Evolutionary conservation across 1,140 invertebrate species (phyloP).

Genomic region (Lordiphosa stackelbergi): DNA sequence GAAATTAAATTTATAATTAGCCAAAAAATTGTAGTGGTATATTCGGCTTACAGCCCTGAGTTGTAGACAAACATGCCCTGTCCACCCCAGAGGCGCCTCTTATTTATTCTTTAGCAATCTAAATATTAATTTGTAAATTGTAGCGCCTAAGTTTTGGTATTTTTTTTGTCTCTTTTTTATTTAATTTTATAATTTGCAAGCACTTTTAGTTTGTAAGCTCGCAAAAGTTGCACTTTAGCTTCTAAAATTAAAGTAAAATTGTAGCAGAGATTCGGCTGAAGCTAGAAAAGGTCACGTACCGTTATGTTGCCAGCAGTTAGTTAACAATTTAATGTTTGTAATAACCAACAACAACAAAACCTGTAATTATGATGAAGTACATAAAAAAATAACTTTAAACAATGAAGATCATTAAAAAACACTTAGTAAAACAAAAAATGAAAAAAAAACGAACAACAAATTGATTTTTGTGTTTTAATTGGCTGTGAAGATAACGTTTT

Average conservation of each 20-base stretch:
- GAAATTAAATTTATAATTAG: no score
- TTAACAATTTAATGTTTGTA: conserved; percentile 26
- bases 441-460: conserved; percentile 25
- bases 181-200: conserved; percentile 18
- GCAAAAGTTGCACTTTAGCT: conserved; percentile 7
- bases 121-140: conserved; percentile 50
- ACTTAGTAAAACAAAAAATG: conserved; percentile 28
- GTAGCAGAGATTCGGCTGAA: background rate
- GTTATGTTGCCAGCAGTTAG: conserved; percentile 24
- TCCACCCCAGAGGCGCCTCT: conserved; percentile 27
- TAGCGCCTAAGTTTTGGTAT: conserved; percentile 41
- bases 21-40: no score
- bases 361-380: conserved; percentile 64
- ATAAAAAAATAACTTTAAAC: conserved; percentile 24
- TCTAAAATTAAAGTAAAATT: no score
- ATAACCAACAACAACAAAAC: conserved; percentile 18
- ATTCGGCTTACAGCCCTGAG: no score
- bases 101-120: conserved; percentile 66
- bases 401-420: conserved; percentile 36
- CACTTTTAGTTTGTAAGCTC: conserved; percentile 17
- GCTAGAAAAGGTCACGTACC: conserved; percentile 24
- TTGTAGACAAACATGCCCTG: conserved; percentile 16
- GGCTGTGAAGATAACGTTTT: background rate
- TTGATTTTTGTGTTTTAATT: conserved; percentile 42
- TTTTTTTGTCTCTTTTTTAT: conserved; percentile 29